Evolutionary conservation across 2,113 vertebrate genomes (phyloP).

Genomic region (Periophthalmus modestus): DNA sequence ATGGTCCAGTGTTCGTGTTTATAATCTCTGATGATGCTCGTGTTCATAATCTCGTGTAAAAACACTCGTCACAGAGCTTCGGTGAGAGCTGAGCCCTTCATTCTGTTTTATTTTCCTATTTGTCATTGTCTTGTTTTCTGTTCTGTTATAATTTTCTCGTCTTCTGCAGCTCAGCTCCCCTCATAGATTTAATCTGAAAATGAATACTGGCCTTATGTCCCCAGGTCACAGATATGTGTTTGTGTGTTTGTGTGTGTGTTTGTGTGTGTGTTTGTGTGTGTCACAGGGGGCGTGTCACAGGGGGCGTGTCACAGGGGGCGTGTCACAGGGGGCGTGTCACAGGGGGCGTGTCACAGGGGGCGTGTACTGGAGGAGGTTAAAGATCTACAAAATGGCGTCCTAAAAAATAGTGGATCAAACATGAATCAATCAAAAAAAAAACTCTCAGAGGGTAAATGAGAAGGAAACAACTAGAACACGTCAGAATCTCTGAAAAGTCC

Average conservation of each 20-base stretch:
- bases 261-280: constrained; percentile 45
- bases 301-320: too few species aligned
- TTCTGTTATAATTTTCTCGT: constrained; percentile 11
- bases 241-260: constrained; percentile 36
- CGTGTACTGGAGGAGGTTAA: too few species aligned
- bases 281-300: too few species aligned
- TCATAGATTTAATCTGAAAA: constrained; percentile 58
- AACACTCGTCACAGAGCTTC: background rate
- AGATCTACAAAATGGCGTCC: too few species aligned
- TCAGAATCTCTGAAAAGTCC: too few species aligned
- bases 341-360: too few species aligned
- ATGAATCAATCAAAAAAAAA: too few species aligned
- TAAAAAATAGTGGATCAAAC: too few species aligned
- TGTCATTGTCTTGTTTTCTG: constrained; percentile 43
- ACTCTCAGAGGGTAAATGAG: too few species aligned
- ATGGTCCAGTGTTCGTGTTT: background rate
- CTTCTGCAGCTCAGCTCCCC: constrained; percentile 44
- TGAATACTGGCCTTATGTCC: constrained; percentile 62
- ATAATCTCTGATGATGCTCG: background rate
- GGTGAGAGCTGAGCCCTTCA: constrained; percentile 11
- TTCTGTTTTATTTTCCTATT: constrained; percentile 16
- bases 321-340: too few species aligned
- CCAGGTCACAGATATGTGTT: constrained; percentile 64
- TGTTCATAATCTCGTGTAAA: background rate
- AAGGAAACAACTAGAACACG: too few species aligned